A percentile compares a stretch with the other conserved stretches of the same genome.
phyloP scores from a whole-genome alignment of 2,888 invertebrate species.

The Synergus laeviventris region DNA sequence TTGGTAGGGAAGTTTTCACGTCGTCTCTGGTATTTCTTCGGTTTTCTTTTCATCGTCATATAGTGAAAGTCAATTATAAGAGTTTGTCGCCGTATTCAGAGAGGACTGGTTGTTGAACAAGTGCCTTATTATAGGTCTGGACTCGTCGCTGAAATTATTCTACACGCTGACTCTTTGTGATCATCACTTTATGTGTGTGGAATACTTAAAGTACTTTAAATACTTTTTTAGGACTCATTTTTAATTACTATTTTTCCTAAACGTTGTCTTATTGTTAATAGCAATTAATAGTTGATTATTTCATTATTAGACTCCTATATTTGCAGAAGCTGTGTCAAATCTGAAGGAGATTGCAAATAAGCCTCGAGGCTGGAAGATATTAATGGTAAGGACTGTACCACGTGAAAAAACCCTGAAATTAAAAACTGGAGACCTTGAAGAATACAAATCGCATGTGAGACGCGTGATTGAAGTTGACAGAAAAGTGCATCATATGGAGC shows the following conservation, averaged over 20 bases:
- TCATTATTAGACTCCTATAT: neutral
- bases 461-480: slow-evolving; percentile 1
- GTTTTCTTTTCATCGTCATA: slow-evolving; percentile 19
- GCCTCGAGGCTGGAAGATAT: neutral
- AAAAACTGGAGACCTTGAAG: slow-evolving; percentile 13
- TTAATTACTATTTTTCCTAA: neutral
- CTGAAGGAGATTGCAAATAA: neutral
- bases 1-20: slow-evolving; percentile 21
- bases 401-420: slow-evolving; percentile 24
- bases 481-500: slow-evolving; percentile 46
- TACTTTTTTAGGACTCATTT: neutral
- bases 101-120: slow-evolving; percentile 23
- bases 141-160: slow-evolving; percentile 4
- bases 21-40: slow-evolving; percentile 27
- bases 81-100: slow-evolving; percentile 38
- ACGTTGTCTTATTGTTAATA: neutral
- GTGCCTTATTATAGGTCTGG: slow-evolving; percentile 24
- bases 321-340: neutral
- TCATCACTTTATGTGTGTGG: neutral
- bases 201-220: neutral
- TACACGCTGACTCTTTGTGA: neutral
- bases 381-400: neutral
- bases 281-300: neutral
- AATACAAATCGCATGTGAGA: neutral
- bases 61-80: slow-evolving; percentile 54